These are phyloP conservation scores for Synergus laeviventris DNA, from an alignment of 2,888 invertebrate species.

Conservation along the genomic window DNA sequence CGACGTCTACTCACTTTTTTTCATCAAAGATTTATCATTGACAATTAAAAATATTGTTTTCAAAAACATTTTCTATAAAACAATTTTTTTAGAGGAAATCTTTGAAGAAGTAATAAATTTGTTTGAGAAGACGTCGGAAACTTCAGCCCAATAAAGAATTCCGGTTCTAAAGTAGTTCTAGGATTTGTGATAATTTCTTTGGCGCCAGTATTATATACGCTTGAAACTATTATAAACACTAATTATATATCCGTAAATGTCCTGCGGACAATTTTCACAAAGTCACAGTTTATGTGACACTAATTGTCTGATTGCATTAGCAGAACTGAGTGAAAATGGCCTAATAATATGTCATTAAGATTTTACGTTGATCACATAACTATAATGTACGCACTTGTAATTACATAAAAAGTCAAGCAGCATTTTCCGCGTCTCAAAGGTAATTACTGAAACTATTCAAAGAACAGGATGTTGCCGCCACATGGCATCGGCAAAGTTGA, in stretches of 20 bases:
- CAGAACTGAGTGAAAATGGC: not conserved
- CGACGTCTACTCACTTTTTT: too few relatives aligned
- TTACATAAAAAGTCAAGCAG: slow-evolving; percentile 18
- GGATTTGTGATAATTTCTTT: not conserved
- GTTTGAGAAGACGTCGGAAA: too few relatives aligned
- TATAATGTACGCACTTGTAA: not conserved
- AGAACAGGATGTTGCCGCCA: not conserved
- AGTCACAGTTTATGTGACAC: not conserved
- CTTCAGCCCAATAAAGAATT: too few relatives aligned
- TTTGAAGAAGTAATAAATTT: too few relatives aligned
- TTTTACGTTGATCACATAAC: not conserved
- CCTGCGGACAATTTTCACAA: not conserved
- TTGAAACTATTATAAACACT: not conserved
- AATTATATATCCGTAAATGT: not conserved
- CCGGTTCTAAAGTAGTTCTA: not conserved
- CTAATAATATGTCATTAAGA: slow-evolving; percentile 32
- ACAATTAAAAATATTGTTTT: too few relatives aligned
- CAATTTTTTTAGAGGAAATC: too few relatives aligned
- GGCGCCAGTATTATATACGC: not conserved
- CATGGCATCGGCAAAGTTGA: slow-evolving; percentile 17
- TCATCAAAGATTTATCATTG: too few relatives aligned
- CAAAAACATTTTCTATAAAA: too few relatives aligned
- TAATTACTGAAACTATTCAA: slow-evolving; percentile 30
- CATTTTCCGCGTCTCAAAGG: not conserved
- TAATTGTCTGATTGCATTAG: not conserved